Base-by-base conservation (phyloP, 2,797 vertebrate genomes). In the Poeciliopsis turneri region DNA sequence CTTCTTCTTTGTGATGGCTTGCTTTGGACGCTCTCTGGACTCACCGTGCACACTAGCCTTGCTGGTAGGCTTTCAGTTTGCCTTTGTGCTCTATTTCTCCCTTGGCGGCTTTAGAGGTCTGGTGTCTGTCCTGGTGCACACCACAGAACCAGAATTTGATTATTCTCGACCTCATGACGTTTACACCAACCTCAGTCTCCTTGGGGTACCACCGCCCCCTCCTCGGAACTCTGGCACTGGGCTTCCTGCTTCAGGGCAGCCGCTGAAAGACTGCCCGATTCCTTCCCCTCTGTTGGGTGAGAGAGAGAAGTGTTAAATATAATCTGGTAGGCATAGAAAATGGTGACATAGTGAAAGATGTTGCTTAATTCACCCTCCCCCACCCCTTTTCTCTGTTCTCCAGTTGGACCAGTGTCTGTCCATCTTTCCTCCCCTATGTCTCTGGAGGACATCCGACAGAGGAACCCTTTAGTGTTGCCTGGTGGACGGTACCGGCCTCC, bases 31-130 rank as follows among this genome's bases (percentile, higher is more conserved):
- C 55, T 94, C 95, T 53, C 92, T 96, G 88, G 95, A 96, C 92
- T 96, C 96, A 18, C 97, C 97, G 0, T 98, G 98, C 88, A 98
- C 97, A 0, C 90, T 99, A 77, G 97, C 96, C 78, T 92, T 98
- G 92, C 94, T 99, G 49, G 95, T 98, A 80, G 97, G 97, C 79
- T 98, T 98, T 94, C 98, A 99, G 95, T 97, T 99, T 88, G 97
- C 97, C 0, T 98, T 99, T 91, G 97, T 99, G 88, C 96, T 98
- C n/a, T 99, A 99, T 78, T 98, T 99, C 90, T 98, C 98, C 2
- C 93, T 99, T 0, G 98, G 98, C 0, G 98, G 98, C 16, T 98
- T 99, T 91, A 96, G 95, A 47, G 97, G 97, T 80, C 94, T 99
- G 70, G 97, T 97, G 70, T 96, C 97, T 3, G 96, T 99, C 0